phyloP scores from a whole-genome alignment of 1,140 invertebrate species.

The Homarus americanus region DNA sequence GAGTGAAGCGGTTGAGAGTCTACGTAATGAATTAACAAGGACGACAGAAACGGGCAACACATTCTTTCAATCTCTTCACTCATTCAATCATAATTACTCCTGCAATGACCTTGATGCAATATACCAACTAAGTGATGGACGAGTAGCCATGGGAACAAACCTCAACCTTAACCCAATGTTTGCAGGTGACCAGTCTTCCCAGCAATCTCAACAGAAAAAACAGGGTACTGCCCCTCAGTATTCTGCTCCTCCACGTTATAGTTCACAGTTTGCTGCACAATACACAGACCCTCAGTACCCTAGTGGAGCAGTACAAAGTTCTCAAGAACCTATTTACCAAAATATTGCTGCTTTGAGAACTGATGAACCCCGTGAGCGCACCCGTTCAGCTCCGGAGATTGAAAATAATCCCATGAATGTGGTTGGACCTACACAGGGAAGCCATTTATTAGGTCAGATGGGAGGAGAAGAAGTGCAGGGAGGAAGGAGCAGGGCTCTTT shows the following conservation, averaged over 20 bases:
- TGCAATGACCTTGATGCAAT: slow-evolving; percentile 69
- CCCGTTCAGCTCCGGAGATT: slow-evolving; percentile 59
- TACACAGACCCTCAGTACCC: slow-evolving; percentile 37
- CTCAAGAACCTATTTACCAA: slow-evolving; percentile 87
- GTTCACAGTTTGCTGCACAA: slow-evolving; percentile 12
- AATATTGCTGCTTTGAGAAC: slow-evolving; percentile 82
- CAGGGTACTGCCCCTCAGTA: slow-evolving; percentile 11
- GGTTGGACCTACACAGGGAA: slow-evolving; percentile 14
- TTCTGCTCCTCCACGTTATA: background rate
- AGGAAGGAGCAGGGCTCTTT: slow-evolving; percentile 42
- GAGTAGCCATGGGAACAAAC: slow-evolving; percentile 49
- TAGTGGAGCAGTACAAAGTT: background rate
- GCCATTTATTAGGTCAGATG: slow-evolving; percentile 44
- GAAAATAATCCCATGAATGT: slow-evolving; percentile 47
- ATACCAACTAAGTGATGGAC: slow-evolving; percentile 71
- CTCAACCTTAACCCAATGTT: slow-evolving; percentile 55
- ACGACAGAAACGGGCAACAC: slow-evolving; percentile 52
- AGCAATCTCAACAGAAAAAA: slow-evolving; percentile 4
- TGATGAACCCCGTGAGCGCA: slow-evolving; percentile 58
- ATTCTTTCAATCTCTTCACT: slow-evolving; percentile 13
- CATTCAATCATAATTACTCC: slow-evolving; percentile 59
- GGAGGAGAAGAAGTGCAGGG: slow-evolving; percentile 45
- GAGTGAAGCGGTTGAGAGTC: slow-evolving; percentile 77
- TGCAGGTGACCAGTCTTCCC: slow-evolving; percentile 12
- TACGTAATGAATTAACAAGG: slow-evolving; percentile 64